These are phyloP conservation scores for Sialis fuliginosa DNA, from an alignment of 2,888 invertebrate species.

Conservation along the genomic window DNA sequence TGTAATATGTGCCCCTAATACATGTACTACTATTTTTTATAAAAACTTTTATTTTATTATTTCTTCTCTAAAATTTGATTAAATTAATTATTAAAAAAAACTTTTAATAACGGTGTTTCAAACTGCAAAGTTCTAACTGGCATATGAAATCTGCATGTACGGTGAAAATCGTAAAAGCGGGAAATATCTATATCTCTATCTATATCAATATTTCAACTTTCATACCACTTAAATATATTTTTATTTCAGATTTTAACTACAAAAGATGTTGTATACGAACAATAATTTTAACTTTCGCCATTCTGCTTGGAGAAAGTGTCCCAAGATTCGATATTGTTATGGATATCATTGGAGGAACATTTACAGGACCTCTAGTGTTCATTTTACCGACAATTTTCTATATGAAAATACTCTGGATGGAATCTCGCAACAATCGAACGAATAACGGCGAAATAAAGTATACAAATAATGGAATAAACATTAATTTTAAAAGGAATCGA, in stretches of 20 bases:
- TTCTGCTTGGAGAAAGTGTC: slow-evolving; percentile 63
- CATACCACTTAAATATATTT: slow-evolving; percentile 1
- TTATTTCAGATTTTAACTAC: slow-evolving; percentile 50
- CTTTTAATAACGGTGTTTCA: too few species aligned
- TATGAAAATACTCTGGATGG: slow-evolving; percentile 41
- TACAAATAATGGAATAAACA: slow-evolving; percentile 10
- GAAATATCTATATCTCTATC: neutral
- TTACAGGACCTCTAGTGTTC: slow-evolving; percentile 70
- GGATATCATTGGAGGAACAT: slow-evolving; percentile 68
- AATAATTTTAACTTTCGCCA: slow-evolving; percentile 44
- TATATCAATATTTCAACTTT: neutral
- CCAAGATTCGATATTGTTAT: slow-evolving; percentile 76
- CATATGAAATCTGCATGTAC: too few species aligned
- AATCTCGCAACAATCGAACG: slow-evolving; percentile 13
- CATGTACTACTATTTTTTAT: too few species aligned
- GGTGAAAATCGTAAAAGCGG: too few species aligned
- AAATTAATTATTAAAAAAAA: too few species aligned
- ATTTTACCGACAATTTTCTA: slow-evolving; percentile 72
- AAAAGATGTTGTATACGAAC: slow-evolving; percentile 56
- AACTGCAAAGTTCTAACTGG: too few species aligned
- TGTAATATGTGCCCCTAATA: too few species aligned
- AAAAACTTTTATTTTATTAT: too few species aligned
- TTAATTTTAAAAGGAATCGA: slow-evolving; percentile 5
- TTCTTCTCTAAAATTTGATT: too few species aligned
- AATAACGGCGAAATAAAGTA: slow-evolving; percentile 12